Percentiles rank a stretch among this genome's conserved stretches.
These are phyloP conservation scores for Philaenus spumarius DNA, from an alignment of 1,140 invertebrate species.

Conservation along the genomic window DNA sequence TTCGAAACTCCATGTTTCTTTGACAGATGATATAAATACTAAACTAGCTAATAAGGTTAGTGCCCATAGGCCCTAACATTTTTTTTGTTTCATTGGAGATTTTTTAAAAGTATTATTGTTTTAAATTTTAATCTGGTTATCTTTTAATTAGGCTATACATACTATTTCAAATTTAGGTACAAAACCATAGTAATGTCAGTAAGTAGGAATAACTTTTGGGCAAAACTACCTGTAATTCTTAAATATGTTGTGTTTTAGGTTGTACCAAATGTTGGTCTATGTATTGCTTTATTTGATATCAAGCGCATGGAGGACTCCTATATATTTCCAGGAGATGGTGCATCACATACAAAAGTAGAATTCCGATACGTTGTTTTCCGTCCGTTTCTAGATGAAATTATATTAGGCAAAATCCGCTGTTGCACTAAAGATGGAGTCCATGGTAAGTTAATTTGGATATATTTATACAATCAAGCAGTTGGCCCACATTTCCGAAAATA, in stretches of 20 bases:
- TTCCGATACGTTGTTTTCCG: constrained; percentile 92
- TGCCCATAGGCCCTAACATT: too few species aligned
- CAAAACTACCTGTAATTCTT: too few species aligned
- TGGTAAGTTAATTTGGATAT: constrained; percentile 51
- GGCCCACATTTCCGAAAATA: too few species aligned
- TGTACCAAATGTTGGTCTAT: constrained; percentile 85
- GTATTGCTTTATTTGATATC: constrained; percentile 87
- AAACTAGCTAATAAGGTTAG: constrained; percentile 87
- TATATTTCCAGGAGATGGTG: constrained; percentile 90
- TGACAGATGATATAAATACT: constrained; percentile 78
- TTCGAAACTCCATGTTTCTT: constrained; percentile 69
- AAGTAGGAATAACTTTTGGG: too few species aligned
- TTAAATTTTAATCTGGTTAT: too few species aligned
- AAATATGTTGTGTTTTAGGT: constrained; percentile 70
- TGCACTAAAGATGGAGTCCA: constrained; percentile 90
- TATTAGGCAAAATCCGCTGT: constrained; percentile 86
- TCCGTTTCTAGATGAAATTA: constrained; percentile 86
- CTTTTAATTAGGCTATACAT: too few species aligned
- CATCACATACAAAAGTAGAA: constrained; percentile 84
- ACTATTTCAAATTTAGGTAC: too few species aligned
- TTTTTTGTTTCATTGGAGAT: too few species aligned
- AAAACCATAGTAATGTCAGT: too few species aligned
- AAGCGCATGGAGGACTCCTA: constrained; percentile 78
- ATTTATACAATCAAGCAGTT: too few species aligned
- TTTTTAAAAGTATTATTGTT: too few species aligned